Evolutionary conservation across 2,888 invertebrate species (phyloP), one percentile per base, ranked within the genome.

Genomic region (Teleogryllus oceanicus): DNA sequence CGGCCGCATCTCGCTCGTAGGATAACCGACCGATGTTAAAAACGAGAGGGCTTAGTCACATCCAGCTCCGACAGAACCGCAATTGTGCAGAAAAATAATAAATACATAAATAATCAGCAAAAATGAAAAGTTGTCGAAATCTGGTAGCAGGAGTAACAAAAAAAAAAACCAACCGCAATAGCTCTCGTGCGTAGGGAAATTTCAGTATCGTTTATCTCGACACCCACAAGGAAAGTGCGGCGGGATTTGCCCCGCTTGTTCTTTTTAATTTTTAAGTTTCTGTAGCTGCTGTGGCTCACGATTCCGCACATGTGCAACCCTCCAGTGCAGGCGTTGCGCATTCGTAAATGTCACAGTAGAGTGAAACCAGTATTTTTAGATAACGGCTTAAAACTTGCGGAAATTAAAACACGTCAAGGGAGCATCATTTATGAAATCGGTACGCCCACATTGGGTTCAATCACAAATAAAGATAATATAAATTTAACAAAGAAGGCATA

Each of bases 71-170:
- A 18, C n/a, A 62, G 16, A 62, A 62, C 37, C 74, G 50, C 51
- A 76, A 76, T 75, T 76, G 50, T 24, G 37, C 50, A 20, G n/a
- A n/a, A 74, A 74, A 37, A 76, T 20, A 62, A 62, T 77, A 78
- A 75, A 50, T 20, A n/a, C 76, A 24, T 62, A 77, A 62, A 80
- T 24, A 51, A 18, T 79, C 51, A 74, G 74, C 75, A 77, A 49
- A n/a, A 78, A 79, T 76, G 37, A 62, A 79, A n/a, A 51, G 79
- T 62, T 79, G n/a, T 76, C 49, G n/a, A 79, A 49, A 37, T 76
- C 76, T 24, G 74, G 74, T 78, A 78, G 37, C 49, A 75, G 50
- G 11, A 76, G 24, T 79, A 62, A 79, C 76, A 51, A 51, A 75
- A 74, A n/a, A n/a, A n/a, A n/a, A 78, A n/a, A 77, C 24, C n/a